These are phyloP conservation scores for Morone chrysops DNA, from an alignment of 2,113 vertebrate genomes.

Conservation along the genomic window DNA sequence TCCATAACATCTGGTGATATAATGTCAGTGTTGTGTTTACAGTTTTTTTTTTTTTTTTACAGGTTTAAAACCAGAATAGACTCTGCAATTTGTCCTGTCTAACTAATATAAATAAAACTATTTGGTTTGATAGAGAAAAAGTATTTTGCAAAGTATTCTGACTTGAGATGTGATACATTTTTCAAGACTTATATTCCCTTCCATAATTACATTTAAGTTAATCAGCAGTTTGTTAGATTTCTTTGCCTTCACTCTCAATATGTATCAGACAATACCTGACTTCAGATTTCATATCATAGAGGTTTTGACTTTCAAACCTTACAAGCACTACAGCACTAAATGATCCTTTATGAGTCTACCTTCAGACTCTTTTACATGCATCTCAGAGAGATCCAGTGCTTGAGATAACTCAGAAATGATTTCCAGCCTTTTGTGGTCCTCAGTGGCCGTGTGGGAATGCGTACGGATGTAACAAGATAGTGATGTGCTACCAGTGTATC, in stretches of 20 bases:
- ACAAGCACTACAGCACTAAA: neutral
- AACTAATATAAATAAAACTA: neutral
- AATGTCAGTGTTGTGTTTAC: neutral
- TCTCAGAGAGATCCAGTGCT: neutral
- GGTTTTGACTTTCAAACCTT: neutral
- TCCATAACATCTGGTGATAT: too few species aligned
- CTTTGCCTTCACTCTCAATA: neutral
- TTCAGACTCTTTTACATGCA: neutral
- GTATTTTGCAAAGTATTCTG: neutral
- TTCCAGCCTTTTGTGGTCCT: conserved; percentile 19
- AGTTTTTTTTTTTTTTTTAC: neutral
- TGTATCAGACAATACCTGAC: neutral
- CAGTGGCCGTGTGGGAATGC: conserved; percentile 19
- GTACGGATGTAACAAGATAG: conserved; percentile 31
- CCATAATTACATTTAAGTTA: neutral
- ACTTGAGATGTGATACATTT: neutral
- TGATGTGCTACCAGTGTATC: conserved; percentile 8
- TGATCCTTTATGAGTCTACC: neutral
- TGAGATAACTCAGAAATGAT: neutral
- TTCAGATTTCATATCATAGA: neutral
- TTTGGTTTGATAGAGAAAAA: neutral
- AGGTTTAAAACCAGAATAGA: too few species aligned
- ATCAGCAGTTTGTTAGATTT: neutral
- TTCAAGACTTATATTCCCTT: neutral
- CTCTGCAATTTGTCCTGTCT: neutral